Evolutionary conservation across 2,888 invertebrate species (phyloP), one percentile per base, ranked within the genome.

Genomic region (Reticulitermes lucifugus): DNA sequence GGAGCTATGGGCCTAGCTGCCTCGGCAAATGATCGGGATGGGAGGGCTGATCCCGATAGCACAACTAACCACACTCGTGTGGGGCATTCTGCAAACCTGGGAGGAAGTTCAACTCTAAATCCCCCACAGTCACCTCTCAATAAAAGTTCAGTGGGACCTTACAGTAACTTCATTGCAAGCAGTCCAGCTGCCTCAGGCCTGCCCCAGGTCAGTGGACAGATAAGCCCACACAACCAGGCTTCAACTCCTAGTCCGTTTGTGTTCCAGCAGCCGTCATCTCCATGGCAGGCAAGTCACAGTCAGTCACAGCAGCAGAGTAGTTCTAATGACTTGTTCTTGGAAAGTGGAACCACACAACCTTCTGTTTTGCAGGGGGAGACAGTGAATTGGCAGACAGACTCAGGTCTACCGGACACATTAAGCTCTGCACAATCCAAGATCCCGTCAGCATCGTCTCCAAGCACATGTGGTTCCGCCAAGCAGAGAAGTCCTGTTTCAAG

Each of bases 11-110:
- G 80, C 25, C 18, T 73, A 43, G 29, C 80, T 35, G 73, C 79
- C 22, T n/a, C 65, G 22, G 59, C 75, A 75, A 55, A 71, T 71
- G 86, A 85, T 46, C 79, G 85, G 25, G 86, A 86, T 3, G 84
- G 83, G 35, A 85, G 79, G 75, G 95, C 95, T 88, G 96, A 95
- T 88, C 95, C 96, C 0, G 96, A 96, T 89, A 96, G 96, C 22
- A 96, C 96, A 0, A 96, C 95, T 22, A 92, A 94, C 83, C 87
- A 82, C 22, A 75, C 77, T 21, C 79, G 81, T 7, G 81, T 71
- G 59, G 46, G 82, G 43, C 83, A 79, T 41, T 59, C 83, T 75
- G 65, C 85, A 75, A 60, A 77, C n/a, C 59, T 83, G 60, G 73
- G 82, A 55, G 71, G 82, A 83, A 59, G 79, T 77, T 85, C 55